These are phyloP conservation scores for Maconellicoccus hirsutus DNA, from an alignment of 1,140 invertebrate species.

Conservation along the genomic window DNA sequence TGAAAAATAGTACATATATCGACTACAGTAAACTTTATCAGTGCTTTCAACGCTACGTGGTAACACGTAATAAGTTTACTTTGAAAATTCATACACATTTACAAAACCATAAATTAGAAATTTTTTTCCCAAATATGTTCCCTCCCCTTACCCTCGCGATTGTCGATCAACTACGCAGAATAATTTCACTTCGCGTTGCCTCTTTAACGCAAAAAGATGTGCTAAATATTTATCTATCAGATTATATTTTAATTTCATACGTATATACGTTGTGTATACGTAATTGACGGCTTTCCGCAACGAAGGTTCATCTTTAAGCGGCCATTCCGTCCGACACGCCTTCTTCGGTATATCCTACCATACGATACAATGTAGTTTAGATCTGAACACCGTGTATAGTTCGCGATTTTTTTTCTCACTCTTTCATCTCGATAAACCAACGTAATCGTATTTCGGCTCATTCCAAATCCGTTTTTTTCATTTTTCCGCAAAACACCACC, in stretches of 20 bases:
- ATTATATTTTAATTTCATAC: too few relatives aligned
- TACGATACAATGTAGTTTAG: too few relatives aligned
- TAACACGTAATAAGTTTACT: not conserved
- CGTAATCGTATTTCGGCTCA: too few relatives aligned
- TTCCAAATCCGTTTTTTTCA: too few relatives aligned
- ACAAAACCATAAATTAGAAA: not conserved
- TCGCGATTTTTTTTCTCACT: too few relatives aligned
- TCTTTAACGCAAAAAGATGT: too few relatives aligned
- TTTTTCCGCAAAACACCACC: too few relatives aligned
- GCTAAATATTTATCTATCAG: too few relatives aligned
- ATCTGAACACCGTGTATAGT: too few relatives aligned
- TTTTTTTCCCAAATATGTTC: not conserved
- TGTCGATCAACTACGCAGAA: not conserved
- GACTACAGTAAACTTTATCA: too few relatives aligned
- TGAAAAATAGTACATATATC: too few relatives aligned
- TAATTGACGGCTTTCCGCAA: not conserved
- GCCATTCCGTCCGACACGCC: not conserved
- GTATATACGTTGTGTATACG: not conserved
- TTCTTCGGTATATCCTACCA: not conserved
- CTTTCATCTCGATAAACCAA: too few relatives aligned
- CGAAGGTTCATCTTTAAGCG: not conserved
- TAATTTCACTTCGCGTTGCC: not conserved
- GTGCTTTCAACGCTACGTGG: not conserved
- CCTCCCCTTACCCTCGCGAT: not conserved
- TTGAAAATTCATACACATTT: not conserved